Percentiles rank a stretch among this genome's conserved stretches.
Evolutionary conservation across 2,797 vertebrate species (phyloP).

Genomic region (Vireo griseus): DNA sequence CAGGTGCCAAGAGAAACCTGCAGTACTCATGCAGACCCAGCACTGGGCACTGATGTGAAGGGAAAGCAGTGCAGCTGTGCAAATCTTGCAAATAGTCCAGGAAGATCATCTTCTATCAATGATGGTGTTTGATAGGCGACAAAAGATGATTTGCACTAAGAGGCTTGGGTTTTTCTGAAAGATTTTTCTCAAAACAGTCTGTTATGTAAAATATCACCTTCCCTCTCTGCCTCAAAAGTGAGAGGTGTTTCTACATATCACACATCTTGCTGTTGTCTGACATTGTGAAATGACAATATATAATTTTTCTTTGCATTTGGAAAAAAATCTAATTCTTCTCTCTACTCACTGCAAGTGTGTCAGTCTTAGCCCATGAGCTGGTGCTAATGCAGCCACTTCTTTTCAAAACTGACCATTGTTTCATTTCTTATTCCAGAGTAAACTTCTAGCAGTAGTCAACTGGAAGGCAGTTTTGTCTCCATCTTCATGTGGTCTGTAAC

Average conservation of each 20-base stretch:
- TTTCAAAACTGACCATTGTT: neutral
- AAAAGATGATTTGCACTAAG: neutral
- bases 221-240: neutral
- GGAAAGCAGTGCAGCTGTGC: neutral
- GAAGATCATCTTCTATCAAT: neutral
- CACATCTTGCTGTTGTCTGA: neutral
- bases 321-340: neutral
- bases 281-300: neutral
- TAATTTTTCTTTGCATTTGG: neutral
- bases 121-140: fast-evolving
- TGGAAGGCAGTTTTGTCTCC: neutral
- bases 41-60: neutral
- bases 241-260: neutral
- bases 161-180: neutral
- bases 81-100: neutral
- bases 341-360: neutral
- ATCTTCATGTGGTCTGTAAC: neutral
- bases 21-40: neutral
- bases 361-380: neutral
- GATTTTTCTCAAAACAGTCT: neutral
- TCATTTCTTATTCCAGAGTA: neutral
- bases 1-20: neutral
- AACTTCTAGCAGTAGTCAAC: neutral
- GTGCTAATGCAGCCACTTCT: neutral
- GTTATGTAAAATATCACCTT: neutral